These are phyloP conservation scores for Crossaster papposus DNA, from an alignment of 53 echinoderm and acorn worm genomes.

Conservation along the genomic window DNA sequence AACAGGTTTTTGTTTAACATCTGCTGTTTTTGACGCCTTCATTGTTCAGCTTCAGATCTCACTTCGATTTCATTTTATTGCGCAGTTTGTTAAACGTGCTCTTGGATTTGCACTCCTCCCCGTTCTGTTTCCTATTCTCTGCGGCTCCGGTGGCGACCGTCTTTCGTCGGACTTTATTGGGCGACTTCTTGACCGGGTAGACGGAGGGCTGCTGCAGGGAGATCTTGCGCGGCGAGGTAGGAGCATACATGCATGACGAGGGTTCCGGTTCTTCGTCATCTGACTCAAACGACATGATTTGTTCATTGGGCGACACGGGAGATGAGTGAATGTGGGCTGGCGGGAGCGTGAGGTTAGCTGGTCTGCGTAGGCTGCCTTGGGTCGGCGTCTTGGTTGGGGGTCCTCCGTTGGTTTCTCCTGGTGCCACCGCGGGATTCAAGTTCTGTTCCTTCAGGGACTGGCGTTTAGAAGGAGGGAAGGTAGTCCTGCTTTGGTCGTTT, in stretches of 20 bases:
- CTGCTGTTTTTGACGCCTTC: neutral
- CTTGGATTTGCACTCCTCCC: neutral
- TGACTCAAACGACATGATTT: slow-evolving; percentile 64
- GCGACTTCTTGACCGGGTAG: neutral
- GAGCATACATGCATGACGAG: neutral
- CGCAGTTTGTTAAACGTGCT: slow-evolving; percentile 6
- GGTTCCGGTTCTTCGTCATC: slow-evolving; percentile 46
- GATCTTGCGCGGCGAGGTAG: slow-evolving; percentile 53
- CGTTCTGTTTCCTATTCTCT: neutral
- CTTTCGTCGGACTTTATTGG: slow-evolving; percentile 31
- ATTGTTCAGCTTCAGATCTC: neutral
- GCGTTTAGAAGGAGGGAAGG: neutral
- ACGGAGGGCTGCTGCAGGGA: neutral
- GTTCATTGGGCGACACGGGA: neutral
- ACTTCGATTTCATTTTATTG: neutral
- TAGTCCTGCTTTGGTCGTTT: neutral
- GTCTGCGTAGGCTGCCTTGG: slow-evolving; percentile 2
- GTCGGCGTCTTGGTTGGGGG: neutral
- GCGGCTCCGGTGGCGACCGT: neutral
- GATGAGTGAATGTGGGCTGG: neutral
- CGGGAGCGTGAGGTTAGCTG: neutral
- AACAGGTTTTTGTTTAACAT: neutral
- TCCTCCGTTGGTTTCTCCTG: neutral
- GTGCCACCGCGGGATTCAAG: neutral
- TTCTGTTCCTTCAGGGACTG: neutral